Evolutionary conservation across 2,797 vertebrate genomes (phyloP), one percentile per base, ranked within the genome.

Genomic region (Acanthurus leucopareius): DNA sequence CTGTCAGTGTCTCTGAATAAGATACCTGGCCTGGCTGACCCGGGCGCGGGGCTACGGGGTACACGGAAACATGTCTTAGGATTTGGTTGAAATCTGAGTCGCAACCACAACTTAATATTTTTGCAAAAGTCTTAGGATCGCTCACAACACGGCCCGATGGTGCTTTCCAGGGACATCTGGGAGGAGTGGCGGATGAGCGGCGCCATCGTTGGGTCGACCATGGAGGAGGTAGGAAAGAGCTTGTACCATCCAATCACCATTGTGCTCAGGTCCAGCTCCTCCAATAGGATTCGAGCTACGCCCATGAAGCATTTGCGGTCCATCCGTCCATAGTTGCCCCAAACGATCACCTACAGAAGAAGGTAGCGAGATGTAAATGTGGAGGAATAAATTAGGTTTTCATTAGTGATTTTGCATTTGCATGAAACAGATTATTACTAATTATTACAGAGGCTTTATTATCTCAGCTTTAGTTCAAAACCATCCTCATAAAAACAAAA

Each of bases 281-380:
- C 98, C 95, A 99, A 86, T 17, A 99, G 94, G 91, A 99, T 98
- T 47, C 98, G 97, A 67, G 98, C 98, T 25, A 99, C 97, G 1
- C 98, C 98, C 98, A 99, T 99, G 95, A 99, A 99, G 92, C 98
- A 97, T 90, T 99, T 99, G 74, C 98, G 96, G 84, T 99, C 98
- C 98, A 99, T 99, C 53, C 98, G 96, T 78, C 98, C 98, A 0
- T 99, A 99, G 94, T 99, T 99, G 2, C 98, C 98, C 98, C 98
- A 99, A 56, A 99, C 98, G 38, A 99, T 99, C 82, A 99, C 97
- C 98, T 99, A 73, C 0, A 7, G 17, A 64, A 53, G 10, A 71
- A 6, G 65, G 38, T 38, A 35, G 38, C 5, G 19, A 35, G 19
- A 49, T 3, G 10, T 15, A 14, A 59, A 42, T 9, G 38, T 16